Percentiles rank a stretch among this genome's conserved stretches.
These are phyloP conservation scores for Eledone cirrhosa DNA, from an alignment of 2,888 invertebrate genomes.

Conservation along the genomic window DNA sequence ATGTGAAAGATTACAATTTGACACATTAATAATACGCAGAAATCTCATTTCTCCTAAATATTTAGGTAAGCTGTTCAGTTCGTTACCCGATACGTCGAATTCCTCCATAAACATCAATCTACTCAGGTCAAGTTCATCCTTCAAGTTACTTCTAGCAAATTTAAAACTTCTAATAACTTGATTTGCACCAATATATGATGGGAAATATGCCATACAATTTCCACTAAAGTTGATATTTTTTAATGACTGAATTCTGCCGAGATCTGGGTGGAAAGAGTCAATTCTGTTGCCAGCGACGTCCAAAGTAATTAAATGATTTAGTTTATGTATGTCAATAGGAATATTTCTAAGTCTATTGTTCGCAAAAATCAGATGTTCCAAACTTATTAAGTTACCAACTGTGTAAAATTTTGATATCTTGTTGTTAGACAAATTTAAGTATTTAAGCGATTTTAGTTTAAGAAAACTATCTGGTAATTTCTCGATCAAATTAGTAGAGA, in stretches of 20 bases:
- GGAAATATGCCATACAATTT: neutral
- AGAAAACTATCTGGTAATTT: neutral
- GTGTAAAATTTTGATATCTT: neutral
- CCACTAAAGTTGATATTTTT: neutral
- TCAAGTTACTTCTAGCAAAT: neutral
- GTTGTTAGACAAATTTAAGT: neutral
- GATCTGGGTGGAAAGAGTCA: neutral
- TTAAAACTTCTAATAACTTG: neutral
- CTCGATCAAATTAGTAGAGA: neutral
- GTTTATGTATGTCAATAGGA: neutral
- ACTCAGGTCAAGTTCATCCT: neutral
- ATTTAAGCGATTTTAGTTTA: neutral
- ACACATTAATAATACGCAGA: neutral
- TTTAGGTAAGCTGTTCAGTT: neutral
- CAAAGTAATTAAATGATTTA: neutral
- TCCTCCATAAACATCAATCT: neutral
- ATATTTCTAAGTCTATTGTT: neutral
- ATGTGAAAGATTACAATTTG: neutral
- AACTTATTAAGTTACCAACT: neutral
- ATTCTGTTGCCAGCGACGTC: neutral
- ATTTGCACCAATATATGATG: neutral
- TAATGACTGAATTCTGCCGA: neutral
- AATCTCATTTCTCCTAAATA: neutral
- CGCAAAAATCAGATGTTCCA: neutral
- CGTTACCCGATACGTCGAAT: neutral